Base-by-base conservation (phyloP, 1,140 invertebrate species). In the Thaumatotibia leucotreta region DNA sequence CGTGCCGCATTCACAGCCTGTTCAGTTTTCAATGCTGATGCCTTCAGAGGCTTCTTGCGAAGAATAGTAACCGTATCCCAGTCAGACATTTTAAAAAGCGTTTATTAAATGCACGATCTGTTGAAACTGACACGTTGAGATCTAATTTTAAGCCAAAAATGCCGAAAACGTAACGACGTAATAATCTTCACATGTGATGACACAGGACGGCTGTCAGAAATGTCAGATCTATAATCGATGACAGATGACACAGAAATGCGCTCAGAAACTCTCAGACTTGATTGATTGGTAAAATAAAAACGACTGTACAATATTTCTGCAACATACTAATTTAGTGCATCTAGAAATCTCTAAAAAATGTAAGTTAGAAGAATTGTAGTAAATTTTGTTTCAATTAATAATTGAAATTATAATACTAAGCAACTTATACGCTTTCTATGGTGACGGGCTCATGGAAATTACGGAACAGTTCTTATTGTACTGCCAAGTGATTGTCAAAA, bases 41-140 rank as follows among this genome's bases (percentile, higher is more conserved):
- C 95, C 84, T 97, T 98, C 22, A 96, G 96, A 52, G 94, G 94
- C 77, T 95, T 96, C 84, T 99, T 99, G 65, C 97, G 94, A 65
- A 99, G 90, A 83, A 98, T 96, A 52, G 97, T 98, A 64, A 98
- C 96, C 62, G 96, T 96, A 90, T 98, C 96, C 96, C 97, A 98
- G 84, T 98, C 96, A 79, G 96, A 94, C 95, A 96, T 95, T 76
- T 70, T 84, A 65, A 45, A 11, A 64, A 35, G 66, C 65, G 58
- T 68, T 69, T 69, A 6, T 24, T 45, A 20, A 45, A 45, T 45
- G 39, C 39, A 45, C 17, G 39, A 45, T 20, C 5, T 45, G 17
- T 8, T 45, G 52, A 58, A n/a, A 54, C 49, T 27, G 39, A 20
- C 39, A 45, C 39, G 39, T 20, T 45, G 39, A 45, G 39, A 45